These are phyloP conservation scores for Sebastolobus altivelis DNA, from an alignment of 2,797 vertebrate species.

Conservation along the genomic window DNA sequence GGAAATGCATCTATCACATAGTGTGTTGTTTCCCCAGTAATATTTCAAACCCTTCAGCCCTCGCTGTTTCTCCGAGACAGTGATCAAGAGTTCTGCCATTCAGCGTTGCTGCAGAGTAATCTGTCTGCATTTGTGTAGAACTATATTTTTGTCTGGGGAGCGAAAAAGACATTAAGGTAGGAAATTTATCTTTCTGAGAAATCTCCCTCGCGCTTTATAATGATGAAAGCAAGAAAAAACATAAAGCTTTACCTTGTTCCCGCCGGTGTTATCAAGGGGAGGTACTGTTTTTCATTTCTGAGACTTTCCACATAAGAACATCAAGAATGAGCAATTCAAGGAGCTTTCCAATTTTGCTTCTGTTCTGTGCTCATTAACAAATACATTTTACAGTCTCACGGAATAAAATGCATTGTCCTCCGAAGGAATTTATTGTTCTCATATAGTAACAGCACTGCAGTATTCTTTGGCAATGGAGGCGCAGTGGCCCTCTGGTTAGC, in stretches of 20 bases:
- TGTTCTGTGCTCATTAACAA: slow-evolving; percentile 35
- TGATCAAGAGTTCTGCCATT: slow-evolving; percentile 69
- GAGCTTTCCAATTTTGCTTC: slow-evolving; percentile 30
- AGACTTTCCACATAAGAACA: slow-evolving; percentile 25
- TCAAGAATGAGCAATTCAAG: slow-evolving; percentile 37
- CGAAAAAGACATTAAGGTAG: slow-evolving; percentile 43
- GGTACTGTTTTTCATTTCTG: slow-evolving; percentile 36
- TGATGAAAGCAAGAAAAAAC: slow-evolving; percentile 36
- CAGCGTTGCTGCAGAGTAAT: slow-evolving; percentile 47
- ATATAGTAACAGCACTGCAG: slow-evolving; percentile 29
- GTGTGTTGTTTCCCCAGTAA: slow-evolving; percentile 29
- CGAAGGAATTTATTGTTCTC: slow-evolving; percentile 47
- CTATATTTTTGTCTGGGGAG: slow-evolving; percentile 47
- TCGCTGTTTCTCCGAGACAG: slow-evolving; percentile 37
- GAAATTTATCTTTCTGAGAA: slow-evolving; percentile 59
- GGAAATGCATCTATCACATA: slow-evolving; percentile 32
- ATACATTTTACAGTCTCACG: slow-evolving; percentile 25
- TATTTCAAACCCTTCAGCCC: slow-evolving; percentile 49
- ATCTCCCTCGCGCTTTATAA: slow-evolving; percentile 39
- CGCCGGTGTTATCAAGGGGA: slow-evolving; percentile 26
- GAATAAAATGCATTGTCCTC: slow-evolving; percentile 40
- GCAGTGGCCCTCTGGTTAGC: slow-evolving; percentile 36
- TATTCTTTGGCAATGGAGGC: slow-evolving; percentile 27
- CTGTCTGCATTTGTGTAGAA: slow-evolving; percentile 53
- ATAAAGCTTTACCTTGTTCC: slow-evolving; percentile 44